These are phyloP conservation scores for Tetragonula clypearis DNA, from an alignment of 1,140 invertebrate species.

Conservation along the genomic window DNA sequence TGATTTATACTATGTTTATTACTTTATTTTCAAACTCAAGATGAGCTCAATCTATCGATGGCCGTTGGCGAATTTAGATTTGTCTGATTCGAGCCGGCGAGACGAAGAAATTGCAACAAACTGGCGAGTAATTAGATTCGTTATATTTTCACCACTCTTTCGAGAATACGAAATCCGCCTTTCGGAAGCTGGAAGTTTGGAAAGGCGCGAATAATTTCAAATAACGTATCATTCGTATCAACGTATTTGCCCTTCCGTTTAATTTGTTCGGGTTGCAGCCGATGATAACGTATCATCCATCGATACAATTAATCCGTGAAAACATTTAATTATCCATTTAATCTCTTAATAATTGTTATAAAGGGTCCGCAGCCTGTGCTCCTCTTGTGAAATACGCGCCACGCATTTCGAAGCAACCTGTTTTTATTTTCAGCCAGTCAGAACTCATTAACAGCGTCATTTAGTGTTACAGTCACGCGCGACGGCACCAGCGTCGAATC, in stretches of 20 bases:
- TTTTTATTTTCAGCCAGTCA: not conserved
- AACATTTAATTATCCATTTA: not conserved
- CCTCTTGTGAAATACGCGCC: not conserved
- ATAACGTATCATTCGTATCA: no score
- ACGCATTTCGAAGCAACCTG: not conserved
- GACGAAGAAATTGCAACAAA: no score
- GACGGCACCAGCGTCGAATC: not conserved
- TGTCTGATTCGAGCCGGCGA: no score
- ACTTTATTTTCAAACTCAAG: no score
- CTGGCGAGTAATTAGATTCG: no score
- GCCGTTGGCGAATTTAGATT: no score
- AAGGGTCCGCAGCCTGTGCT: not conserved
- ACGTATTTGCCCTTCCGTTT: not conserved
- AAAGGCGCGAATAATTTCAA: no score
- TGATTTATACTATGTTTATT: no score
- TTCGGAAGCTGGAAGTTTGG: no score
- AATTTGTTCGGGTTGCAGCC: not conserved
- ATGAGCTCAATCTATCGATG: no score
- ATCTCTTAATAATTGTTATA: not conserved
- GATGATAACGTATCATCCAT: not conserved
- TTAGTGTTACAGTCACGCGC: conserved; percentile 45
- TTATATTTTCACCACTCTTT: no score
- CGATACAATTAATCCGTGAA: not conserved
- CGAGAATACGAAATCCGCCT: no score
- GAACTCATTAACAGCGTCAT: not conserved